These are phyloP conservation scores for Drosophila suzukii DNA, from an alignment of 1,140 invertebrate genomes.

Conservation along the genomic window DNA sequence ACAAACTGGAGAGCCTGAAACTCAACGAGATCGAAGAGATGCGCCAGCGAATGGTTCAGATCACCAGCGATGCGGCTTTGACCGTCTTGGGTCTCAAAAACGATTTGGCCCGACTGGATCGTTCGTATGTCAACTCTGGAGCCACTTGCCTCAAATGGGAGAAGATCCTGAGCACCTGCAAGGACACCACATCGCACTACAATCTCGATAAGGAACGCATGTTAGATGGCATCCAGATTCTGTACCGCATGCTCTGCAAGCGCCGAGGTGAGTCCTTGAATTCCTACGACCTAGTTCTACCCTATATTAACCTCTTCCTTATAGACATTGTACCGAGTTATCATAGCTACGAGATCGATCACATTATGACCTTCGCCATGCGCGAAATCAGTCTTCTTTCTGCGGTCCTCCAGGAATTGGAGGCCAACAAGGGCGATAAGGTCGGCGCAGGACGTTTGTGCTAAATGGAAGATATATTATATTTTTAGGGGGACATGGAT, in stretches of 20 bases:
- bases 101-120: constrained; percentile 66
- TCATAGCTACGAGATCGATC: constrained; percentile 45
- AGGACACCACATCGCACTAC: constrained; percentile 51
- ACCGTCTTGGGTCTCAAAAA: constrained; percentile 74
- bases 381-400: constrained; percentile 41
- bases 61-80: constrained; percentile 66
- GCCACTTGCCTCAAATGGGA: constrained; percentile 68
- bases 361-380: constrained; percentile 42
- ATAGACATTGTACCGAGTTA: constrained; percentile 35
- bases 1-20: constrained; percentile 50
- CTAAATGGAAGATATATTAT: background rate
- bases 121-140: constrained; percentile 62
- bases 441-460: constrained; percentile 3
- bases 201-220: constrained; percentile 62
- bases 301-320: background rate
- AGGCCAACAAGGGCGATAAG: constrained; percentile 23
- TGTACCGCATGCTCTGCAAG: constrained; percentile 63
- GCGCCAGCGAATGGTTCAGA: constrained; percentile 64
- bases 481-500: background rate
- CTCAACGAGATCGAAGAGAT: constrained; percentile 63
- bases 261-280: constrained; percentile 48
- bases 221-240: constrained; percentile 56
- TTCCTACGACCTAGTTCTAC: fast-evolving
- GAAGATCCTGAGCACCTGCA: constrained; percentile 59
- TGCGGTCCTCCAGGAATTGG: constrained; percentile 38